Evolutionary conservation across 1,140 invertebrate genomes (phyloP).

Genomic region (Drosophila parabipectinata): DNA sequence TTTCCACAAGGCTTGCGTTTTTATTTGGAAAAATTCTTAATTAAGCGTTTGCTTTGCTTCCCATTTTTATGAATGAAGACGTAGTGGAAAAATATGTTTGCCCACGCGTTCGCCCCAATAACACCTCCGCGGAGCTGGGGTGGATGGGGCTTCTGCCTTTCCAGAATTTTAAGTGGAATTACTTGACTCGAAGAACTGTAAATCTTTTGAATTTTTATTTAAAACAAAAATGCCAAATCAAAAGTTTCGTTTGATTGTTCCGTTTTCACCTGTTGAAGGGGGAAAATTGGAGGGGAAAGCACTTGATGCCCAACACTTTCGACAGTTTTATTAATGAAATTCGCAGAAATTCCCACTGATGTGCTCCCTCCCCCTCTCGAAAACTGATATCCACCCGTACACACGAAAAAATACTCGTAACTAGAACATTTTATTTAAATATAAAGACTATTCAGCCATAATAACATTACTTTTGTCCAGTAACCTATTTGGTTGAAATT

Average conservation of each 20-base stretch:
- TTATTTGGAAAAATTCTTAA: constrained; percentile 75
- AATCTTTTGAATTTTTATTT: constrained; percentile 82
- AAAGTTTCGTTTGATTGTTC: constrained; percentile 75
- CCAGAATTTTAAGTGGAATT: constrained; percentile 78
- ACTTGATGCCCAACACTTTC: constrained; percentile 69
- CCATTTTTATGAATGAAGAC: constrained; percentile 71
- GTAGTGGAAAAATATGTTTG: constrained; percentile 13
- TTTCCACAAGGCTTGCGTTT: constrained; percentile 43
- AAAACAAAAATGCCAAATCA: constrained; percentile 68
- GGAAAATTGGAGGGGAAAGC: not conserved
- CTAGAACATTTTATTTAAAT: not conserved
- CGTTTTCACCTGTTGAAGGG: constrained; percentile 36
- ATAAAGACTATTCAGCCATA: not conserved
- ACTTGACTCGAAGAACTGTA: constrained; percentile 59
- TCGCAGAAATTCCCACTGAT: constrained; percentile 71
- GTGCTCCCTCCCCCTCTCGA: constrained; percentile 34
- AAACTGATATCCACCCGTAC: not conserved
- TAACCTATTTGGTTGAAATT: too few species aligned
- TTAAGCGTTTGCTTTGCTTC: constrained; percentile 57
- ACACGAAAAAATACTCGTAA: not conserved
- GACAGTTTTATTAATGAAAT: constrained; percentile 82
- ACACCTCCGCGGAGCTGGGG: not conserved
- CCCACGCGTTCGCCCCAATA: not conserved
- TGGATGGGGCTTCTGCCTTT: constrained; percentile 26
- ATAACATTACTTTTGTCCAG: too few species aligned